These are phyloP conservation scores for Noctua fimbriata DNA, from an alignment of 2,888 invertebrate genomes.

Conservation along the genomic window DNA sequence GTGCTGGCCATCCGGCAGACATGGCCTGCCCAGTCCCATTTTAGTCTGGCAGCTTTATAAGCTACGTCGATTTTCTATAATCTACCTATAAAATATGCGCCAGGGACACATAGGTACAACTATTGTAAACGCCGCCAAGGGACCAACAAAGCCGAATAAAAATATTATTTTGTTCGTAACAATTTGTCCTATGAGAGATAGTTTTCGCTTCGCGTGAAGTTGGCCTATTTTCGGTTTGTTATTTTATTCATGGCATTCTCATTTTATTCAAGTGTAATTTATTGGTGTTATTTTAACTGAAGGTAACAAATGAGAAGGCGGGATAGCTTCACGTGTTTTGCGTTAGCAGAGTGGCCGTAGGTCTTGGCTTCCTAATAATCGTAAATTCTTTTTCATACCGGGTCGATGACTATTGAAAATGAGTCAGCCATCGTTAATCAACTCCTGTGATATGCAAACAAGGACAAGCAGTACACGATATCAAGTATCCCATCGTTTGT, in stretches of 20 bases:
- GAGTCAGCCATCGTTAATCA: not conserved
- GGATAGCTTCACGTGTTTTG: not conserved
- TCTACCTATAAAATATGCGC: conserved; percentile 21
- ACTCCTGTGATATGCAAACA: not conserved
- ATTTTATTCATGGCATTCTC: not conserved
- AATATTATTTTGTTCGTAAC: conserved; percentile 44
- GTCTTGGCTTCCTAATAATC: not conserved
- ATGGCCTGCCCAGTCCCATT: too few species aligned
- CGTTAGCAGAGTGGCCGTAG: not conserved
- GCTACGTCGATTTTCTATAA: conserved; percentile 22
- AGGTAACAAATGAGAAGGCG: not conserved
- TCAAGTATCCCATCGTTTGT: not conserved
- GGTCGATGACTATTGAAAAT: not conserved
- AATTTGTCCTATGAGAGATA: conserved; percentile 51
- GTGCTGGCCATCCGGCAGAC: too few species aligned
- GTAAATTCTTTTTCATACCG: not conserved
- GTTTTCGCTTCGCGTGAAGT: conserved; percentile 28
- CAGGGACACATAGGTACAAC: conserved; percentile 35
- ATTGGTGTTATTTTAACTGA: conserved; percentile 25
- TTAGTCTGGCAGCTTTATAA: too few species aligned
- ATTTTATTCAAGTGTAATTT: conserved; percentile 23
- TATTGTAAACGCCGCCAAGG: conserved; percentile 63
- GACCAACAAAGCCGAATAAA: conserved; percentile 47
- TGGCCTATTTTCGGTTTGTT: conserved; percentile 17
- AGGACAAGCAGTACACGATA: not conserved